Conservation (phyloP, 2,888 invertebrate species). For the Venusia cambrica region DNA sequence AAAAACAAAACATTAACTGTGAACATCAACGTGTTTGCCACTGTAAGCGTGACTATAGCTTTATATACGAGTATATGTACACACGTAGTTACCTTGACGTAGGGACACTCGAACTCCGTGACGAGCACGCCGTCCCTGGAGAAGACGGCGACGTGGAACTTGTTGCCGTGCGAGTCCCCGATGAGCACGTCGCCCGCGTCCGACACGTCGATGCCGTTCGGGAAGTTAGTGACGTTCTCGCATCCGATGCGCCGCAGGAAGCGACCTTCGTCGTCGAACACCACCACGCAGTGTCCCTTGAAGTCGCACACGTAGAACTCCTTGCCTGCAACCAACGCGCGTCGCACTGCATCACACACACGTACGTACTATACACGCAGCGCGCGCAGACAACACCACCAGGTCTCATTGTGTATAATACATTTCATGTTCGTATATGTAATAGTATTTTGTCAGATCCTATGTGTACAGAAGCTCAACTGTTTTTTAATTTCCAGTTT, state of each 20-base stretch:
- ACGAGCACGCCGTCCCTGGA: constrained; percentile 92
- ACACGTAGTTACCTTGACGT: constrained; percentile 89
- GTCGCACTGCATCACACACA: too few species aligned
- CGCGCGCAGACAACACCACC: too few species aligned
- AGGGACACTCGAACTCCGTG: constrained; percentile 97
- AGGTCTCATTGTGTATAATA: too few species aligned
- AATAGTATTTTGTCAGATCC: too few species aligned
- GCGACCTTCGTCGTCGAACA: constrained; percentile 95
- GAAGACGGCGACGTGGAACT: constrained; percentile 98
- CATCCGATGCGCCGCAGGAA: constrained; percentile 96
- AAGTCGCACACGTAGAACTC: constrained; percentile 98
- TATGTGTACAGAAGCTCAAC: too few species aligned
- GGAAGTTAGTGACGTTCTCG: constrained; percentile 97
- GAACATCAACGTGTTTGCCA: too few species aligned
- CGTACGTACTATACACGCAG: too few species aligned
- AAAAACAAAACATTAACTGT: too few species aligned
- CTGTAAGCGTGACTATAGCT: too few species aligned
- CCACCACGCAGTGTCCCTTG: constrained; percentile 98
- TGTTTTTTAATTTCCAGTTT: too few species aligned
- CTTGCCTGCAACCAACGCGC: constrained; percentile 85
- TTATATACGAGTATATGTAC: too few species aligned
- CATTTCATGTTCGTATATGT: too few species aligned
- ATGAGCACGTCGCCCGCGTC: constrained; percentile 98
- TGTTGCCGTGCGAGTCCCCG: constrained; percentile 98
- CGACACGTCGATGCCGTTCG: constrained; percentile 98